Base-by-base conservation (phyloP, 2,888 invertebrate genomes). In the Cryptocheilus praepositus region DNA sequence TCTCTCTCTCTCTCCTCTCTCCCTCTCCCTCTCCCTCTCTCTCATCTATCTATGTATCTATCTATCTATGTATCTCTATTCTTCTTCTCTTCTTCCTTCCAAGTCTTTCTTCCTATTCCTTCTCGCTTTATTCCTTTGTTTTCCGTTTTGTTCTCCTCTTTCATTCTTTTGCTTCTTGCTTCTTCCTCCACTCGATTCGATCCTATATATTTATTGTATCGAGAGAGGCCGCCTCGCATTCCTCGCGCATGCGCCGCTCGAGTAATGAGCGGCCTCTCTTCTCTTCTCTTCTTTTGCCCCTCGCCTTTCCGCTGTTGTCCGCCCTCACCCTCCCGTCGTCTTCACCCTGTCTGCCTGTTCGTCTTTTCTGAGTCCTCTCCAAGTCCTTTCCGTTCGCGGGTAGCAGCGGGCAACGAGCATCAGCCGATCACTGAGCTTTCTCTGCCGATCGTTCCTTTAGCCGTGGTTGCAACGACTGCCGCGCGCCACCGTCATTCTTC, bases 181-280 rank as follows among this genome's bases (percentile, higher is more conserved):
- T 59, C 57, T 49, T 49, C 21, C 63, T 54, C 73, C 62, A 59
- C 58, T 74, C 69, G 81, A 86, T 84, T 81, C 83, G 81, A 86
- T 84, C 82, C 83, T 84, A 82, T 85, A 11, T 36, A 86, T 86
- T 86, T 86, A 86, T 86, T 86, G 86, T 83, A 85, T 85, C 85
- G 80, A 74, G 74, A 55, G 67, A 76, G 73, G 80, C 79, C 82
- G 82, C 78, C 83, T 36, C 36, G 82, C 87, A 87, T 87, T 87
- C 87, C 86, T 79, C 81, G 85, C 83, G 86, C 82, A 86, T 86
- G 83, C 85, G 84, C 82, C 81, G 84, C 79, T 77, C 85, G 86
- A 36, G 36, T 87, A 87, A 87, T 87, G 87, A 87, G 86, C 86
- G 86, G 81, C 84, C 87, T 86, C 83, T 83, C 64, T 67, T 68